These are phyloP conservation scores for Strongylocentrotus purpuratus DNA, from an alignment of 35 echinoderm and acorn worm species.

Conservation along the genomic window DNA sequence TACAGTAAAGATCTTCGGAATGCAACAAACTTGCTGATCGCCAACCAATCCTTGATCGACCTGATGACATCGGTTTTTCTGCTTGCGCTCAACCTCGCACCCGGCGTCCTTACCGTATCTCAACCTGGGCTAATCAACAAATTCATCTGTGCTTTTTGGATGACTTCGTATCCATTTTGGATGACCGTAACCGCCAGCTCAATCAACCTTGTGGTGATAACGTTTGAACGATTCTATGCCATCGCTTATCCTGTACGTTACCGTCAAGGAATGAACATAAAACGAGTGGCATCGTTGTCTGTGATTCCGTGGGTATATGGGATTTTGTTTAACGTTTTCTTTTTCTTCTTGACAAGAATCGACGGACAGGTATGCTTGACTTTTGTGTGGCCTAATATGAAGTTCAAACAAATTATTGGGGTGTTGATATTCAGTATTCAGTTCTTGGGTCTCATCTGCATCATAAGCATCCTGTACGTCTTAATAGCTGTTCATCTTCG, in stretches of 20 bases:
- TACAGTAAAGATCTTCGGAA: neutral
- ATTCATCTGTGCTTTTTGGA: constrained; percentile 70
- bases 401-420: neutral
- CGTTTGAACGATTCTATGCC: constrained; percentile 72
- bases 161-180: constrained; percentile 72
- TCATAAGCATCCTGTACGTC: constrained; percentile 60
- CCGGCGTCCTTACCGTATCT: neutral
- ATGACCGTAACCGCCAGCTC: constrained; percentile 55
- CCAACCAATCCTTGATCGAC: constrained; percentile 83
- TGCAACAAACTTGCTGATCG: constrained; percentile 66
- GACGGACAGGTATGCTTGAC: constrained; percentile 26
- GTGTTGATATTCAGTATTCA: constrained; percentile 34
- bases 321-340: constrained; percentile 19
- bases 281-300: neutral
- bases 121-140: neutral
- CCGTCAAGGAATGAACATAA: neutral
- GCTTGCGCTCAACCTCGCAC: neutral
- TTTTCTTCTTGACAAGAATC: constrained; percentile 25
- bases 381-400: neutral
- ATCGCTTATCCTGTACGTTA: constrained; percentile 65
- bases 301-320: constrained; percentile 58
- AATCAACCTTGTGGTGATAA: constrained; percentile 63
- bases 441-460: constrained; percentile 30
- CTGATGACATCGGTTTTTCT: constrained; percentile 61
- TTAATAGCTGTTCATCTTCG: constrained; percentile 42